Conservation (phyloP, 2,888 invertebrate species). For the Syritta pipiens region DNA sequence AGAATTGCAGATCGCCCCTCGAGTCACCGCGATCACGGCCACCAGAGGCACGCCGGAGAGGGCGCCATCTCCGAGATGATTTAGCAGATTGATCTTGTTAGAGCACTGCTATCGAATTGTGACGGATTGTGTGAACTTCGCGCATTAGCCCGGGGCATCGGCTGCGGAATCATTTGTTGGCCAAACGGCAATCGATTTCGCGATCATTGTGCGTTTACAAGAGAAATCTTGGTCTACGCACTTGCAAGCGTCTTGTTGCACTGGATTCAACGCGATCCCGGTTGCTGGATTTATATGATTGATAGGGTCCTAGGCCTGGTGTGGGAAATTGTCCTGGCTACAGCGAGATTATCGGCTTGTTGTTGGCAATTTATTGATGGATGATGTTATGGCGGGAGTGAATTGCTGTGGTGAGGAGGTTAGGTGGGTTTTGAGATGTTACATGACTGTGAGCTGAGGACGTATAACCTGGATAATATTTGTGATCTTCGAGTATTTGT, state of each 20-base stretch:
- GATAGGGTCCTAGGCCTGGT: conserved; percentile 51
- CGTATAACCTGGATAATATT: too few species aligned
- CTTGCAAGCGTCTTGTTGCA: conserved; percentile 32
- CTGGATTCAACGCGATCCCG: conserved; percentile 13
- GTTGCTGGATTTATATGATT: conserved; percentile 65
- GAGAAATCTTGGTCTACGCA: conserved; percentile 53
- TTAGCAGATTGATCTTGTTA: conserved; percentile 69
- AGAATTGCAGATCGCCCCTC: too few species aligned
- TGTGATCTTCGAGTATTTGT: too few species aligned
- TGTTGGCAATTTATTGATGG: conserved; percentile 68
- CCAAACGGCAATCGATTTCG: conserved; percentile 66
- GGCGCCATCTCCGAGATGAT: conserved; percentile 58
- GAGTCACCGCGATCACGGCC: too few species aligned
- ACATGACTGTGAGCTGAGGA: too few species aligned
- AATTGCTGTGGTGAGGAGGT: conserved; percentile 37
- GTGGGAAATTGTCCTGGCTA: conserved; percentile 48
- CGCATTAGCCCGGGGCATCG: conserved; percentile 72
- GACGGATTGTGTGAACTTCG: conserved; percentile 79
- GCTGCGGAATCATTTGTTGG: conserved; percentile 46
- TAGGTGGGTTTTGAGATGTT: too few species aligned
- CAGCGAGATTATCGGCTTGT: conserved; percentile 48
- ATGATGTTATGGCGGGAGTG: conserved; percentile 48
- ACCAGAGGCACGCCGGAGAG: conserved; percentile 8
- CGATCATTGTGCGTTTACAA: conserved; percentile 60
- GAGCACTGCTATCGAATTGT: conserved; percentile 69